Evolutionary conservation across 2,888 invertebrate species (phyloP), one percentile per base, ranked within the genome.

Genomic region (Seladonia tumulorum): DNA sequence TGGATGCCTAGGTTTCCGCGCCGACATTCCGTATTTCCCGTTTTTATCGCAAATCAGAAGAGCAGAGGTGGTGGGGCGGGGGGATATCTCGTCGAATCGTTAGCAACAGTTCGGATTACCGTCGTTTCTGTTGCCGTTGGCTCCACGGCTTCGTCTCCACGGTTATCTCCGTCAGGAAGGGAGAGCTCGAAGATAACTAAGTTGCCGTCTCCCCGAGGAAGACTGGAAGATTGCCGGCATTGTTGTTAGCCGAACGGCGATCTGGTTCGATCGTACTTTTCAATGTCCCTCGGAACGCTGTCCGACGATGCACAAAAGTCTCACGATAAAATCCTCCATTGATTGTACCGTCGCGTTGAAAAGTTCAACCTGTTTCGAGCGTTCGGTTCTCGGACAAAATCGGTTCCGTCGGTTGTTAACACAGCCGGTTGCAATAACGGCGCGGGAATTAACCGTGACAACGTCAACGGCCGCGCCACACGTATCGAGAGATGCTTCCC

Each of bases 151-250:
- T 12, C 25, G 25, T 29, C 78, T 63, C 53, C 39, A 29, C 53
- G 57, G 39, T 63, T 29, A 68, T 63, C 29, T 49, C n/a, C 53
- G 29, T 0, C 16, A 49, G 60, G n/a, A 84, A 84, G 74, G 74
- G 85, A 73, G 63, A 77, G 68, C 68, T 77, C 53, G 68, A 53
- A 60, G 76, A 57, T 84, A 79, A 85, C 76, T n/a, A 68, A 76
- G 57, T 76, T 71, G 60, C 14, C 14, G 49, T 76, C n/a, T n/a
- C 82, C 80, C 80, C 18, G 16, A 70, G 70, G 85, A 74, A 70
- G 45, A 39, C 16, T 4, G 7, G n/a, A 10, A 29, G 42, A 73
- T 68, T 57, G 42, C 45, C 45, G 63, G 74, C 77, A 49, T 68
- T 77, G 53, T 70, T 68, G 68, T 78, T 78, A 42, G 76, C 70